phyloP scores from a whole-genome alignment of 2,888 invertebrate genomes.

The Drosophila colorata region DNA sequence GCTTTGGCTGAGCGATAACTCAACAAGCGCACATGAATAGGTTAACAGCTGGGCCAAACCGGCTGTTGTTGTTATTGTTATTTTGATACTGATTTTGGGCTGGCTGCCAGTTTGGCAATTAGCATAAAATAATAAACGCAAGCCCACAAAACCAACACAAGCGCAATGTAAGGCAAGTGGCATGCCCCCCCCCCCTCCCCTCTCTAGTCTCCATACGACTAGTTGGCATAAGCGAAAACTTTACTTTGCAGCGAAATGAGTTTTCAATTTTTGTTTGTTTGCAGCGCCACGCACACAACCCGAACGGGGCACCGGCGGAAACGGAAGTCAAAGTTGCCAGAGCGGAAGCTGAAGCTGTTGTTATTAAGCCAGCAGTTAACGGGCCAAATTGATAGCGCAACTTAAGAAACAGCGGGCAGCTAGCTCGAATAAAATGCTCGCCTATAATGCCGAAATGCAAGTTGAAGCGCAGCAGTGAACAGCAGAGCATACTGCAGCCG shows the following conservation, averaged over 20 bases:
- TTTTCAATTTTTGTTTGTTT: slow-evolving; percentile 37
- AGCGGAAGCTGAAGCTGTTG: slow-evolving; percentile 50
- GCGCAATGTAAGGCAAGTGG: slow-evolving; percentile 9
- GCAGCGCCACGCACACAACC: slow-evolving; percentile 18
- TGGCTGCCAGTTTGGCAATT: slow-evolving; percentile 40
- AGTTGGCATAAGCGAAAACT: slow-evolving; percentile 13
- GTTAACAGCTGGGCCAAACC: slow-evolving; percentile 6
- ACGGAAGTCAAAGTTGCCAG: slow-evolving; percentile 54
- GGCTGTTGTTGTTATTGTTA: slow-evolving; percentile 19
- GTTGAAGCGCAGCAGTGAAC: slow-evolving; percentile 36
- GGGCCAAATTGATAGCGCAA: no score
- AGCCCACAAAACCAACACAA: slow-evolving; percentile 29
- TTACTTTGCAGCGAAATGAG: slow-evolving; percentile 17
- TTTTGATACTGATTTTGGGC: slow-evolving; percentile 26
- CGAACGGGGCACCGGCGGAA: slow-evolving; percentile 42
- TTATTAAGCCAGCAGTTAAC: slow-evolving; percentile 32
- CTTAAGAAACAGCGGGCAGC: slow-evolving; percentile 14
- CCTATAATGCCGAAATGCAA: slow-evolving; percentile 60
- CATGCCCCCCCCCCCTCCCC: no score
- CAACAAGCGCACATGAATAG: not conserved
- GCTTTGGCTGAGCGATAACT: not conserved
- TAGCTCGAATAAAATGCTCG: slow-evolving; percentile 6
- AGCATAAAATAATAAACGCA: slow-evolving; percentile 58
- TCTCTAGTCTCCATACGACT: no score
- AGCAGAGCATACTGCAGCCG: slow-evolving; percentile 37